These are phyloP conservation scores for Macaria liturata DNA, from an alignment of 2,888 invertebrate genomes.

Conservation along the genomic window DNA sequence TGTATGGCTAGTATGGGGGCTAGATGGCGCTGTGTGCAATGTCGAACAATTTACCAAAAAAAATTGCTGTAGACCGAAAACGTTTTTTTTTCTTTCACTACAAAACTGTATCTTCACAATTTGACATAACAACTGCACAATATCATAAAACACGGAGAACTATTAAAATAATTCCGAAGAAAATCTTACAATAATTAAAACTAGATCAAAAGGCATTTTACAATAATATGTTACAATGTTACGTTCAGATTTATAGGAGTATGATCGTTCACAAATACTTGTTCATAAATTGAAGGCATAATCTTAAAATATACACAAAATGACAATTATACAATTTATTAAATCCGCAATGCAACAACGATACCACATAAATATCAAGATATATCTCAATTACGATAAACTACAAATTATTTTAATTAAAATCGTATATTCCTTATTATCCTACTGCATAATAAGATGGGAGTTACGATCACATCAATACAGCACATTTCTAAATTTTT, in stretches of 20 bases:
- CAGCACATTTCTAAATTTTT: conserved; percentile 24
- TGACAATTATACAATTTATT: not conserved
- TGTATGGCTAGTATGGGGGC: too few species aligned
- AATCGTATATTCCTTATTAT: conserved; percentile 17
- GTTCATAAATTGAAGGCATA: not conserved
- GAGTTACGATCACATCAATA: conserved; percentile 26
- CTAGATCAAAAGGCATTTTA: too few species aligned
- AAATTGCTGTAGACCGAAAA: too few species aligned
- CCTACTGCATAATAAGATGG: conserved; percentile 10
- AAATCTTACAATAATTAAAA: too few species aligned
- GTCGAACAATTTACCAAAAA: too few species aligned
- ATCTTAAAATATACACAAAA: not conserved
- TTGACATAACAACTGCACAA: too few species aligned
- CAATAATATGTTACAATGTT: not conserved
- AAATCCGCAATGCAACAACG: conserved; percentile 9
- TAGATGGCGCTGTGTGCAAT: too few species aligned
- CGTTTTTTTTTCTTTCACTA: too few species aligned
- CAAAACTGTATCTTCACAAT: too few species aligned
- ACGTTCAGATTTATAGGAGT: not conserved
- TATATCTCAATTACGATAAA: conserved; percentile 4
- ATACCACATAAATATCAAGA: conserved; percentile 10
- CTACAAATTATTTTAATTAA: conserved; percentile 19
- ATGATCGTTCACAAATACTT: not conserved
- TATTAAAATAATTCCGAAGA: too few species aligned
- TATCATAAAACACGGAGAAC: too few species aligned